phyloP scores from a whole-genome alignment of 2,888 invertebrate species.

The Mythimna pallens region DNA sequence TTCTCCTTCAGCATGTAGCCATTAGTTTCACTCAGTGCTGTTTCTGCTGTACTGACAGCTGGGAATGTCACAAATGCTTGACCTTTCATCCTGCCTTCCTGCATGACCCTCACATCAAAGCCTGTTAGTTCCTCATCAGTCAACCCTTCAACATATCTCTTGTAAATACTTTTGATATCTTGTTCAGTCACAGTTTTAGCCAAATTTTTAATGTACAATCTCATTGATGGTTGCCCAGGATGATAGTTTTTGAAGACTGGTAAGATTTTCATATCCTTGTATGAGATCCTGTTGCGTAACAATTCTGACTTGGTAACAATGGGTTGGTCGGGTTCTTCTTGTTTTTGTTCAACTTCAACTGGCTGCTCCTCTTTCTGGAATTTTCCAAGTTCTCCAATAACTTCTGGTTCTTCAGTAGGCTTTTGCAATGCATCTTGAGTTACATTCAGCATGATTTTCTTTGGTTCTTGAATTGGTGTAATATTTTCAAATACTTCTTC shows the following conservation, averaged over 20 bases:
- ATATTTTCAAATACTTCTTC: conserved; percentile 85
- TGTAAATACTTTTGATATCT: conserved; percentile 94
- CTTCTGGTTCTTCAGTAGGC: conserved; percentile 77
- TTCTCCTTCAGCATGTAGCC: conserved; percentile 96
- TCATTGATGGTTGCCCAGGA: conserved; percentile 94
- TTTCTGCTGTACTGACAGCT: conserved; percentile 92
- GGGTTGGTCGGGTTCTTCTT: conserved; percentile 75
- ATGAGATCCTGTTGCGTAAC: conserved; percentile 92
- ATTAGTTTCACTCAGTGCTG: conserved; percentile 96
- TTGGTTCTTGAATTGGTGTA: conserved; percentile 79
- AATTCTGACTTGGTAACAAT: conserved; percentile 92
- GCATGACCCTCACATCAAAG: conserved; percentile 95
- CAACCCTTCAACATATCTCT: conserved; percentile 90
- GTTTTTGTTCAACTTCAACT: conserved; percentile 63
- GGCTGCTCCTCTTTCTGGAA: conserved; percentile 80
- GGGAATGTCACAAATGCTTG: conserved; percentile 98
- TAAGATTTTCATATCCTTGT: conserved; percentile 93
- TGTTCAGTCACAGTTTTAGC: conserved; percentile 94
- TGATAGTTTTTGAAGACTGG: conserved; percentile 97
- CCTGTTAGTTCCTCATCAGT: conserved; percentile 84
- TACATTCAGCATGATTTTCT: conserved; percentile 85
- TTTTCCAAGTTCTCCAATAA: conserved; percentile 85
- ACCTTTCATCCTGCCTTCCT: conserved; percentile 98
- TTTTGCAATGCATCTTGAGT: conserved; percentile 82
- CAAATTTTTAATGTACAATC: conserved; percentile 98